These are phyloP conservation scores for Magallana gigas DNA, from an alignment of 1,140 invertebrate genomes.

Conservation along the genomic window DNA sequence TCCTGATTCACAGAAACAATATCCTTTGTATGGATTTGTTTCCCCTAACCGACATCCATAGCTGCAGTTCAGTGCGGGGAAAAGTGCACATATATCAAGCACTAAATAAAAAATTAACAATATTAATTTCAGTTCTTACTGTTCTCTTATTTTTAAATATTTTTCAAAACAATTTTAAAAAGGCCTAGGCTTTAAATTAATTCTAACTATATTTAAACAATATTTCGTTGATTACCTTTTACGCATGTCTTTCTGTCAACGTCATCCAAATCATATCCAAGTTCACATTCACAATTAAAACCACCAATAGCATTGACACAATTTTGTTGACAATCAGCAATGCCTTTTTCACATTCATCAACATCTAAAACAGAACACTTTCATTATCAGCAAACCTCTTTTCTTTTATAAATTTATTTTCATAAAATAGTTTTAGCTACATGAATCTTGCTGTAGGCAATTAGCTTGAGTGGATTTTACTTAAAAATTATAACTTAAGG, in stretches of 20 bases:
- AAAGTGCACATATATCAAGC: background rate
- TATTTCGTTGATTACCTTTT: constrained; percentile 6
- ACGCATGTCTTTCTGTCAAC: constrained; percentile 55
- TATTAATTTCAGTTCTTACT: background rate
- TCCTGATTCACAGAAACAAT: background rate
- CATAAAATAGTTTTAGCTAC: no score
- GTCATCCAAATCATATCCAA: constrained; percentile 55
- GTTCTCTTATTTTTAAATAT: no score
- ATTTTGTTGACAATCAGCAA: constrained; percentile 78
- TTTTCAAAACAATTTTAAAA: no score
- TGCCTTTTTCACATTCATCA: constrained; percentile 47
- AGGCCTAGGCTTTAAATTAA: no score
- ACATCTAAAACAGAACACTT: constrained; percentile 39
- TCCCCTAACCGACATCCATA: background rate
- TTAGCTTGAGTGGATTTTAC: no score
- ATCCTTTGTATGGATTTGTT: background rate
- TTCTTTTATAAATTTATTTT: no score
- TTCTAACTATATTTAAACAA: no score
- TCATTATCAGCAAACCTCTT: no score
- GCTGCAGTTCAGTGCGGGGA: constrained; percentile 3
- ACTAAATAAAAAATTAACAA: background rate
- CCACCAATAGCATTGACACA: constrained; percentile 66
- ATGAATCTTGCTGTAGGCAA: no score
- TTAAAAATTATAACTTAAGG: no score
- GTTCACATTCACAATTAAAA: constrained; percentile 60